Base-by-base conservation (phyloP, 2,888 invertebrate species). In the Eucriotettix oculatus region DNA sequence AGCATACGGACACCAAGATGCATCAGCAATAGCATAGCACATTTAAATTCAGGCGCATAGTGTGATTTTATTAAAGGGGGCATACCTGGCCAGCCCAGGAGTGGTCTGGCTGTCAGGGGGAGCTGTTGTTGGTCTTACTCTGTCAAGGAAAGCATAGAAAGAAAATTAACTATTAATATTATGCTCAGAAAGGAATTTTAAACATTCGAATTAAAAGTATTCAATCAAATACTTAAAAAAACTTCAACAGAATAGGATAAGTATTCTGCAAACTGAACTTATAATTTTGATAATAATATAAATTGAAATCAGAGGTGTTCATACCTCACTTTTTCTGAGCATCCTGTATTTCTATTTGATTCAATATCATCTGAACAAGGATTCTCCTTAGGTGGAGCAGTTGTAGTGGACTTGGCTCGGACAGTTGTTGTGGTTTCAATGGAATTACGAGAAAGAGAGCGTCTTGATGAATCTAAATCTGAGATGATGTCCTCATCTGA, bases 1-100 rank as follows among this genome's bases (percentile, higher is more conserved):
- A 29, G 29, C 29, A 29, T 29, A 29, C 2, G 29, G 29, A 29
- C 29, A 29, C 29, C 29, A 29, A n/a, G n/a, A n/a, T n/a, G n/a
- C n/a, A n/a, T n/a, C n/a, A n/a, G n/a, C n/a, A n/a, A 29, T 29
- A 29, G 29, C 29, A 29, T 29, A 29, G 29, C 29, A 29, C 7
- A 29, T 29, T 29, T 5, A 5, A 29, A 29, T 29, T 2, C 29
- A 29, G 29, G 29, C 29, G 29, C 29, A 29, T 29, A 29, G 29
- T 29, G 2, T 29, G 29, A 29, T 29, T 29, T 29, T 29, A 29
- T 29, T 29, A 29, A 29, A 29, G 54, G 16, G n/a, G 40, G 64
- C 68, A 65, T 69, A 69, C 68, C 69, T 69, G 66, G 67, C 62
- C 62, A 66, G 66, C 66, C 66, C 68, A 66, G 68, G 68, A 63